A percentile compares a stretch with the other conserved stretches of the same genome.
phyloP scores from a whole-genome alignment of 2,797 vertebrate genomes.

The Anisognathus igniventris region DNA sequence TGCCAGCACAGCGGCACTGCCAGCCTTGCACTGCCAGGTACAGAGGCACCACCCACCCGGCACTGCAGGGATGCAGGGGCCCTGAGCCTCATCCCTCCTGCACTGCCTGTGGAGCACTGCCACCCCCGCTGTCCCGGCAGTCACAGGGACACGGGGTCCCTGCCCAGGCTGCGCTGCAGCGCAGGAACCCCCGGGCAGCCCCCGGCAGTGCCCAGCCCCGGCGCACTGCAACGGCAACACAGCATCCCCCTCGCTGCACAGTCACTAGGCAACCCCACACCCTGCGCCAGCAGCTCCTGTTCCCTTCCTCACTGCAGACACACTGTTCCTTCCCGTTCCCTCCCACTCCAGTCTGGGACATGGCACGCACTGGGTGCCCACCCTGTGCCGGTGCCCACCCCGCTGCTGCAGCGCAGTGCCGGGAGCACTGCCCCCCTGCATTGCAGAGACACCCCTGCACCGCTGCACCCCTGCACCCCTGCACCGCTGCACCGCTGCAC shows the following conservation, averaged over 20 bases:
- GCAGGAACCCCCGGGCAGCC: background rate
- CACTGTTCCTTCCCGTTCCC: background rate
- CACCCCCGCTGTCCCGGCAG: rapidly evolving
- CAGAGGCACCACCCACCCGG: background rate
- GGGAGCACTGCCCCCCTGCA: background rate
- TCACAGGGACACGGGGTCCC: rapidly evolving
- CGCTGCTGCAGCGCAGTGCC: background rate
- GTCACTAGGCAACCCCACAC: constrained; percentile 59
- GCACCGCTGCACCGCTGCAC: constrained; percentile 38
- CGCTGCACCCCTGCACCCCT: background rate
- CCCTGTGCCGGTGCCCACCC: background rate
- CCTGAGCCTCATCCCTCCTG: background rate
- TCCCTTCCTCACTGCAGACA: constrained; percentile 14
- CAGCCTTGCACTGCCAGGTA: background rate
- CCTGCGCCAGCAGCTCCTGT: background rate
- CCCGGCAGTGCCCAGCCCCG: background rate
- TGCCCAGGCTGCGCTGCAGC: background rate
- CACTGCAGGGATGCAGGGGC: constrained; percentile 5
- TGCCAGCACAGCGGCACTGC: background rate
- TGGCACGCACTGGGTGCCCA: background rate
- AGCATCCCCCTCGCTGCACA: constrained; percentile 27
- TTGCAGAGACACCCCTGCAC: constrained; percentile 19
- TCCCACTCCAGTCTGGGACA: background rate
- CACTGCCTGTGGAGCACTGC: background rate
- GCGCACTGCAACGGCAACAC: background rate